Conservation (phyloP, 2,888 invertebrate species). For the Acholoe squamosa region DNA sequence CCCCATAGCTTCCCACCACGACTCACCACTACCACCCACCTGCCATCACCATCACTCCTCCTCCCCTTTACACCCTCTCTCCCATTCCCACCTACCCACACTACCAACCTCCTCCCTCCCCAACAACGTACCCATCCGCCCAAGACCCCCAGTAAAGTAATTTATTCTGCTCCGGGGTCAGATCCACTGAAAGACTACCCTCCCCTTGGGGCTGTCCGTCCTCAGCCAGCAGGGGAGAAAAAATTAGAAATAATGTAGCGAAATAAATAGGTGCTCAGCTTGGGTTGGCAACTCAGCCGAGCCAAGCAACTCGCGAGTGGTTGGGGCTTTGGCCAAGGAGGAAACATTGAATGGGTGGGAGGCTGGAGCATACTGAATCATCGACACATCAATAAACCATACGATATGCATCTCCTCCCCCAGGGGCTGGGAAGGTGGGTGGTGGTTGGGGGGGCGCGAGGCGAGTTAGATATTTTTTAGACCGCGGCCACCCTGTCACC, state of each 20-base stretch:
- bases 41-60: background rate
- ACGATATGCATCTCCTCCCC: slow-evolving; percentile 7
- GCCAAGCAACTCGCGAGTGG: background rate
- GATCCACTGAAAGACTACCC: background rate
- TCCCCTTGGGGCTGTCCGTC: background rate
- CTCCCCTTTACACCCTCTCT: background rate
- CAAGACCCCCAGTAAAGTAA: background rate
- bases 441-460: background rate
- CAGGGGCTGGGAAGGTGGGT: background rate
- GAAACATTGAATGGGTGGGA: background rate
- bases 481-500: background rate
- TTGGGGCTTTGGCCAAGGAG: background rate
- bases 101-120: background rate
- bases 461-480: background rate
- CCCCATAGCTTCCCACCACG: too few species aligned
- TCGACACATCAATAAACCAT: slow-evolving; percentile 24
- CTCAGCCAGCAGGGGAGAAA: slow-evolving; percentile 5
- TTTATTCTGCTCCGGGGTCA: slow-evolving; percentile 19
- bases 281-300: too few species aligned
- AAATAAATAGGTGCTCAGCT: slow-evolving; percentile 15
- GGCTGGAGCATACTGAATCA: background rate
- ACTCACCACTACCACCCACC: too few species aligned
- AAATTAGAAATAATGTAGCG: slow-evolving; percentile 4
- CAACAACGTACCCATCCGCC: background rate
- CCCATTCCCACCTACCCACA: background rate